These are phyloP conservation scores for Lerista edwardsae DNA, from an alignment of 2,797 vertebrate species.

Conservation along the genomic window DNA sequence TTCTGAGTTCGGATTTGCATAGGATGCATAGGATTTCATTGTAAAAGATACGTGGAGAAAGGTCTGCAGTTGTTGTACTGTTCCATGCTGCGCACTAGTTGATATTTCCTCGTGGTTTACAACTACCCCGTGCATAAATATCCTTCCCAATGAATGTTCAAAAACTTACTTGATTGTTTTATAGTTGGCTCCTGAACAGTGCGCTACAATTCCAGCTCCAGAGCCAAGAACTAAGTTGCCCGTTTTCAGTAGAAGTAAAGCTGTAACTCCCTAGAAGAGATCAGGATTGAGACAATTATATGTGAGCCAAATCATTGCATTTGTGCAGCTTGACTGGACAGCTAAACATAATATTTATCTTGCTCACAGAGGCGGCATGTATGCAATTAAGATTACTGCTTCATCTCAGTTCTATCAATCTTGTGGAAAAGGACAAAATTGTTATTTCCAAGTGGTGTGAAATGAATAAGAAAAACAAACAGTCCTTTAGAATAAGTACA, in stretches of 20 bases:
- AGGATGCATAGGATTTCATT: too few species aligned
- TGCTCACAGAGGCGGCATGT: accelerated
- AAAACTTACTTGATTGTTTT: slow-evolving; percentile 84
- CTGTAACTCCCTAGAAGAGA: slow-evolving; percentile 82
- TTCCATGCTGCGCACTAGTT: background rate
- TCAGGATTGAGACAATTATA: slow-evolving; percentile 33
- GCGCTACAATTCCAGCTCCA: slow-evolving; percentile 82
- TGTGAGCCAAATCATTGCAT: background rate
- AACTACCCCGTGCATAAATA: background rate
- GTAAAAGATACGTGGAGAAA: too few species aligned
- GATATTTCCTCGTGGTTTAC: background rate
- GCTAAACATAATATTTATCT: accelerated
- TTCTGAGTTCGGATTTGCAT: too few species aligned
- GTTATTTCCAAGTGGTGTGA: background rate
- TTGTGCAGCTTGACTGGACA: background rate
- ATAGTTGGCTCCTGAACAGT: slow-evolving; percentile 84
- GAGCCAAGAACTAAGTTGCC: slow-evolving; percentile 86
- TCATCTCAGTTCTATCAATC: background rate
- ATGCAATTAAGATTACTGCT: background rate
- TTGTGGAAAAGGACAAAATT: background rate
- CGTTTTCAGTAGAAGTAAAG: slow-evolving; percentile 80
- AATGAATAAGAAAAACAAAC: background rate
- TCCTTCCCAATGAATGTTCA: background rate
- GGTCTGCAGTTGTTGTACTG: background rate
- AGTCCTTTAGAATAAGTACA: background rate